These are phyloP conservation scores for Acanthosoma haemorrhoidale DNA, from an alignment of 2,888 invertebrate genomes.

Conservation along the genomic window DNA sequence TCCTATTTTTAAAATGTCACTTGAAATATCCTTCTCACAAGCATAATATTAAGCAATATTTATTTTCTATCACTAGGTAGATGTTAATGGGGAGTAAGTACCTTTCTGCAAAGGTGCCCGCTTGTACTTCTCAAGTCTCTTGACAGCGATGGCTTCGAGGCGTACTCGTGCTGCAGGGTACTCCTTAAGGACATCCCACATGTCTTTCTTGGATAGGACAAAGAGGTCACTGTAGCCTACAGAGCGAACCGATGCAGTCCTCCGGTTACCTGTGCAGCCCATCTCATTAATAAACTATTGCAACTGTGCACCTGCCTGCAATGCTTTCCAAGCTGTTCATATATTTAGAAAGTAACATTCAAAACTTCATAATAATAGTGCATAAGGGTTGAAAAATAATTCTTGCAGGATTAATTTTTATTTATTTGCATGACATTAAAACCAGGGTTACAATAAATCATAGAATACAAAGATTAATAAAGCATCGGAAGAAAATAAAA, in stretches of 20 bases:
- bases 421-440: too few species aligned
- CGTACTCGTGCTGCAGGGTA: slow-evolving; percentile 90
- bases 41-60: neutral
- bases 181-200: slow-evolving; percentile 98
- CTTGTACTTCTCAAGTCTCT: slow-evolving; percentile 95
- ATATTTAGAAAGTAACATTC: too few species aligned
- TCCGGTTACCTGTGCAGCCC: slow-evolving; percentile 71
- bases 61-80: neutral
- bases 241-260: slow-evolving; percentile 95
- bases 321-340: too few species aligned
- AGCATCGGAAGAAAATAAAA: too few species aligned
- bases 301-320: neutral
- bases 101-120: slow-evolving; percentile 89
- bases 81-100: slow-evolving; percentile 48
- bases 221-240: slow-evolving; percentile 98
- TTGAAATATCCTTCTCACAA: neutral
- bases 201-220: slow-evolving; percentile 97
- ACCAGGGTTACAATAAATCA: too few species aligned
- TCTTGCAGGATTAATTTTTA: too few species aligned
- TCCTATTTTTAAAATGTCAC: slow-evolving; percentile 9
- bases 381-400: too few species aligned
- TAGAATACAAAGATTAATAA: too few species aligned
- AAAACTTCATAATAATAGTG: too few species aligned
- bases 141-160: slow-evolving; percentile 94
- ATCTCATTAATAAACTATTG: neutral